Conservation (phyloP, 2,888 invertebrate species). For the Creontiades dilutus region DNA sequence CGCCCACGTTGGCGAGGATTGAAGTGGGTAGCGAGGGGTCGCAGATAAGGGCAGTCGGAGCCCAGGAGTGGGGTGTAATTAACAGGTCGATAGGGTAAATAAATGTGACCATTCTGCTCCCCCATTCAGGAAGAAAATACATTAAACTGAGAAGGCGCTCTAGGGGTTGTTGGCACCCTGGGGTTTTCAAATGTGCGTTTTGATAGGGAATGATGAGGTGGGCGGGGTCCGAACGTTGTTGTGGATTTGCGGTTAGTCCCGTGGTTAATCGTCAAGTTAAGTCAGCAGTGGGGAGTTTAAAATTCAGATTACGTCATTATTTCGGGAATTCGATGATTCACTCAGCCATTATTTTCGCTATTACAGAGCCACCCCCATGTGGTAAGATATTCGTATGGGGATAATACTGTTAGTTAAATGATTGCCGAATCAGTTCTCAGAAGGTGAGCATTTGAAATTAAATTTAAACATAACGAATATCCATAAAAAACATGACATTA, state of each 20-base stretch:
- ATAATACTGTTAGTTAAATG: too few species aligned
- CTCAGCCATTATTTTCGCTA: too few species aligned
- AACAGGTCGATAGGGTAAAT: slow-evolving; percentile 31
- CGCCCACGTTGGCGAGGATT: neutral
- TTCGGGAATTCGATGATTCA: too few species aligned
- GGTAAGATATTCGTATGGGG: too few species aligned
- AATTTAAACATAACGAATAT: too few species aligned
- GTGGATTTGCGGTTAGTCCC: neutral
- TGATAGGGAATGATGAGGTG: slow-evolving; percentile 23
- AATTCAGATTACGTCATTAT: neutral
- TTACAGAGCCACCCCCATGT: too few species aligned
- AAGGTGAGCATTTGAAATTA: too few species aligned
- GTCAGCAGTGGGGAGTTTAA: neutral
- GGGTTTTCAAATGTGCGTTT: slow-evolving; percentile 30
- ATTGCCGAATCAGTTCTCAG: too few species aligned
- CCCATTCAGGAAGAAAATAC: slow-evolving; percentile 17
- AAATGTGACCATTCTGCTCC: slow-evolving; percentile 34
- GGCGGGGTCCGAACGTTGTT: neutral
- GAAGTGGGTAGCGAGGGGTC: too few species aligned
- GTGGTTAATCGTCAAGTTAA: slow-evolving; percentile 15
- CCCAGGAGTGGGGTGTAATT: neutral
- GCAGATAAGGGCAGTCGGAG: neutral
- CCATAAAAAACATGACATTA: too few species aligned
- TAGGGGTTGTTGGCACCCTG: neutral
- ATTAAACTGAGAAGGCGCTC: neutral